Conservation (phyloP, 2,888 invertebrate genomes). For the Trypoxylon attenuatum region DNA sequence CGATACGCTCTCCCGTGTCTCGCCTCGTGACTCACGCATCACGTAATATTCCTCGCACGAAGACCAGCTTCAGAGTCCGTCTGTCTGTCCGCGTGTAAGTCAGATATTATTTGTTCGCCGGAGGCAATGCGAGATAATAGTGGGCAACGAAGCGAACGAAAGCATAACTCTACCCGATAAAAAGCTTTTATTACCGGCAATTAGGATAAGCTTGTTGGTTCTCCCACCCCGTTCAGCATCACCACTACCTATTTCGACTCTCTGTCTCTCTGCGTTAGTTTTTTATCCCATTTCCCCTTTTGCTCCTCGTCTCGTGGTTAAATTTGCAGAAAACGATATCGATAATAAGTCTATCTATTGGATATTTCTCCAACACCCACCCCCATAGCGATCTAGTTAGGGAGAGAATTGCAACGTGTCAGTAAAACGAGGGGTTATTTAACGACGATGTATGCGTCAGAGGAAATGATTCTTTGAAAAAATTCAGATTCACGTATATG, state of each 20-base stretch:
- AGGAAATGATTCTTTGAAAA: too few relatives aligned
- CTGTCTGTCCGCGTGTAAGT: slow-evolving; percentile 42
- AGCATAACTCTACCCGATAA: slow-evolving; percentile 63
- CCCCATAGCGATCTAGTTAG: too few relatives aligned
- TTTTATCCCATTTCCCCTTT: slow-evolving; percentile 19
- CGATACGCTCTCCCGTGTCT: neutral
- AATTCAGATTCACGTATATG: too few relatives aligned
- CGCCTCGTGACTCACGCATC: neutral
- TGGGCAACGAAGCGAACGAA: slow-evolving; percentile 52
- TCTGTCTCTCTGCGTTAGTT: slow-evolving; percentile 8
- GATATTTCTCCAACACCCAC: too few relatives aligned
- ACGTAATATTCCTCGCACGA: neutral
- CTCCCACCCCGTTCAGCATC: slow-evolving; percentile 2
- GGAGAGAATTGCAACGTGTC: too few relatives aligned
- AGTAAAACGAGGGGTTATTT: too few relatives aligned
- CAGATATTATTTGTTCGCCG: slow-evolving; percentile 58
- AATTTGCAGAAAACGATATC: neutral
- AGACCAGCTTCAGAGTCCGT: neutral
- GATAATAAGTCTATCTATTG: too few relatives aligned
- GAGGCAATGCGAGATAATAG: slow-evolving; percentile 54
- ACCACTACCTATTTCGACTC: neutral
- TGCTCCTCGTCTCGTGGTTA: slow-evolving; percentile 10
- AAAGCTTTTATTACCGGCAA: slow-evolving; percentile 71
- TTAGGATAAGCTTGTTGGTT: slow-evolving; percentile 66
- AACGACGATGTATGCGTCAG: too few relatives aligned